Base-by-base conservation (phyloP, 2,113 vertebrate genomes). In the Potamarius usumacintae region DNA sequence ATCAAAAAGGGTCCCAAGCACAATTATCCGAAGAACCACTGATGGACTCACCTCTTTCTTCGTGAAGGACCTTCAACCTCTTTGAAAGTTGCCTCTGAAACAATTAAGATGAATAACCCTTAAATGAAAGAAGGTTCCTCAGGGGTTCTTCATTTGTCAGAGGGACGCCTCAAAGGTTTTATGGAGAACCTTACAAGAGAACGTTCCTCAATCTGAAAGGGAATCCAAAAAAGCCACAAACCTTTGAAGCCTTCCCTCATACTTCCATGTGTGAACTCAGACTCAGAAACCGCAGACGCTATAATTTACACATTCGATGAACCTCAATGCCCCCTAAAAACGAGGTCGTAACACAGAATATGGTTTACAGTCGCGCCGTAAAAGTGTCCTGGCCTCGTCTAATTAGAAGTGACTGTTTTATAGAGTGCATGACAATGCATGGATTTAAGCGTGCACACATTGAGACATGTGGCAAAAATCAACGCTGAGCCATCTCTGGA, bases 351-450 rank as follows among this genome's bases (percentile, higher is more conserved):
- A 78, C 83, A 62, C 80, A 58, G 60, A 86, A 72, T 48, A 79
- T 71, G 63, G 50, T 89, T 89, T 87, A 86, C 34, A 74, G 89
- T 83, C 83, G 34, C 63, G 82, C 87, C 34, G 78, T 89, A 90
- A 92, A 91, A 52, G 67, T 80, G 83, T 62, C 83, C 57, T 34
- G 42, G 79, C 78, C 48, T 65, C 27, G 25, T 60, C 71, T 89
- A 85, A 91, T 91, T 87, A 86, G 87, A 90, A 78, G 78, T 83
- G 90, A 93, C 90, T 88, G 88, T 63, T 92, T 92, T 91, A 92
- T 91, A 57, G 91, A 60, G 80, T 57, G 89, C 87, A 89, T 88
- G 90, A 90, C 85, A 48, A 83, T 52, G 78, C 85, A 86, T 67
- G 90, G 87, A 90, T 89, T 89, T 89, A 69, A 88, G 74, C 82